A percentile compares a stretch with the other conserved stretches of the same genome.
Evolutionary conservation across 1,140 invertebrate species (phyloP).

Genomic region (Orchesella cincta): DNA sequence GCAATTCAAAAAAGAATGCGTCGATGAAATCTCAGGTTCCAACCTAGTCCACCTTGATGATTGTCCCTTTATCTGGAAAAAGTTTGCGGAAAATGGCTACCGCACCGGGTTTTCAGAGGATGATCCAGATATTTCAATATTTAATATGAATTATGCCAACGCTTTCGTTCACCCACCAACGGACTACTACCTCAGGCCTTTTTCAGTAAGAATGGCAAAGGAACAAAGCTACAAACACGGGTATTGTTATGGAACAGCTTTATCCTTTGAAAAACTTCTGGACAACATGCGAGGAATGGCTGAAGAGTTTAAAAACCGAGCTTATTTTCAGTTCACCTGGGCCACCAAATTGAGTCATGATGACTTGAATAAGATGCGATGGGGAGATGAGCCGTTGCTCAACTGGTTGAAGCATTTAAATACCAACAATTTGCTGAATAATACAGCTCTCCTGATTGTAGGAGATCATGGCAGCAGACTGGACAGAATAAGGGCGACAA

Average conservation of each 20-base stretch:
- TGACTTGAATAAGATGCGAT: constrained; percentile 69
- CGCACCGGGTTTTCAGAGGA: constrained; percentile 80
- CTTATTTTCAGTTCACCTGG: constrained; percentile 76
- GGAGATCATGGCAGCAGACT: constrained; percentile 78
- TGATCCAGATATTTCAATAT: constrained; percentile 70
- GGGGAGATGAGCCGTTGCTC: constrained; percentile 63
- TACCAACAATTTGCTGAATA: constrained; percentile 54
- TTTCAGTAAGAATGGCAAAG: constrained; percentile 59
- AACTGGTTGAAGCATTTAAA: constrained; percentile 53
- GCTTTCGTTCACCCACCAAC: constrained; percentile 78
- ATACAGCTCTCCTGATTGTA: constrained; percentile 71
- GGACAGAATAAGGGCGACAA: constrained; percentile 74
- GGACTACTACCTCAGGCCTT: constrained; percentile 79
- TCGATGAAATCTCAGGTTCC: not conserved
- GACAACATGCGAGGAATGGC: constrained; percentile 51
- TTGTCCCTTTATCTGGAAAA: constrained; percentile 79
- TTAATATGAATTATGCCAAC: constrained; percentile 72
- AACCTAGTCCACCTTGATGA: constrained; percentile 62
- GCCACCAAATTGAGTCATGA: constrained; percentile 75
- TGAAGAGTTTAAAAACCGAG: not conserved
- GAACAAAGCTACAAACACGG: constrained; percentile 16
- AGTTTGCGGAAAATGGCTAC: constrained; percentile 70
- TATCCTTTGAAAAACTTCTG: constrained; percentile 58
- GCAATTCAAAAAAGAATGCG: constrained; percentile 62
- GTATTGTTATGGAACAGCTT: constrained; percentile 66